These are phyloP conservation scores for Vultur gryphus DNA, from an alignment of 2,797 vertebrate genomes.

Conservation along the genomic window DNA sequence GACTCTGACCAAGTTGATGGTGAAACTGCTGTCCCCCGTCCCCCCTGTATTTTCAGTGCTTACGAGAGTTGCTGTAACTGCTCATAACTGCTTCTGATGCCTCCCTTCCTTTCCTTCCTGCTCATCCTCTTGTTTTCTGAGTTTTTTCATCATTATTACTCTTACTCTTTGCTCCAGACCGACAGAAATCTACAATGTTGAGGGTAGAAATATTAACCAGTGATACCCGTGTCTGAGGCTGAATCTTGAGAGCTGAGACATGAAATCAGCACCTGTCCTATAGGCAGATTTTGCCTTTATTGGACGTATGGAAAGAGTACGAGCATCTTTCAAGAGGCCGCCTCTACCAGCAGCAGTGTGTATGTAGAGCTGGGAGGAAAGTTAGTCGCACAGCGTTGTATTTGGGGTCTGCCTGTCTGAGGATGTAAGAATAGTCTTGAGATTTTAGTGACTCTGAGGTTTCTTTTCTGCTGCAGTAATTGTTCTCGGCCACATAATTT, in stretches of 20 bases:
- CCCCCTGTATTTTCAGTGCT: background rate
- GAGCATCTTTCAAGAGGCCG: background rate
- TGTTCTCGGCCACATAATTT: background rate
- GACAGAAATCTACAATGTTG: background rate
- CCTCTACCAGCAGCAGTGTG: fast-evolving
- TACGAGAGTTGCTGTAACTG: background rate
- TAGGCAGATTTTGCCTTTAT: background rate
- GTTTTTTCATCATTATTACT: background rate
- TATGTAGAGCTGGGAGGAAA: background rate
- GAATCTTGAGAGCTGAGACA: background rate
- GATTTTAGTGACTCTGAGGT: background rate
- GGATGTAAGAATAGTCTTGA: background rate
- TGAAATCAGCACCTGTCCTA: background rate
- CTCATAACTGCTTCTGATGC: background rate
- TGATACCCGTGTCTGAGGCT: background rate
- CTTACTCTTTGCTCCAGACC: background rate
- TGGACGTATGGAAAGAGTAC: fast-evolving
- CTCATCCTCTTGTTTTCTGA: background rate
- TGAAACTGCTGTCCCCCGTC: background rate
- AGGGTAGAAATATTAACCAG: background rate
- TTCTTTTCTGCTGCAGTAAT: background rate
- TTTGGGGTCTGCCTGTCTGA: background rate
- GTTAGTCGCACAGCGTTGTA: fast-evolving
- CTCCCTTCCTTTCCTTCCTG: background rate
- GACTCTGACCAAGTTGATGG: background rate